Evolutionary conservation across 2,888 invertebrate species (phyloP).

Genomic region (Beris chalybata): DNA sequence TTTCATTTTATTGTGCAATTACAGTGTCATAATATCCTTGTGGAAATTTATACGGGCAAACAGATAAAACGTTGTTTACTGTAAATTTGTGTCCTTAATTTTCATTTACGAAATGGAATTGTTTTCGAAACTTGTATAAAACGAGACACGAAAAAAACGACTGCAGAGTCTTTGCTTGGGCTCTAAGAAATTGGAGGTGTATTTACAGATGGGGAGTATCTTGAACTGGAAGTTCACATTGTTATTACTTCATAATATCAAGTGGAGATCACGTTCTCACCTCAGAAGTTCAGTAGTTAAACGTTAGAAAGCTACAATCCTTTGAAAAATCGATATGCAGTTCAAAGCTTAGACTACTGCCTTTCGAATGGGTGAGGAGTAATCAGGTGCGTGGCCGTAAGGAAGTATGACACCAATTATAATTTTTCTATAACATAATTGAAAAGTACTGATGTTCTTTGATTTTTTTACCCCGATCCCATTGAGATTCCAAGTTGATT

Average conservation of each 20-base stretch:
- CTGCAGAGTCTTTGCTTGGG: background rate
- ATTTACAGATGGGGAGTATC: background rate
- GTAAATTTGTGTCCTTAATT: slow-evolving; percentile 39
- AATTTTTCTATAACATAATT: too few species aligned
- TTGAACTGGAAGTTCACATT: slow-evolving; percentile 11
- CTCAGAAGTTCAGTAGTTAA: background rate
- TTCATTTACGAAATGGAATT: slow-evolving; percentile 37
- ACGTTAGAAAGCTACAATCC: background rate
- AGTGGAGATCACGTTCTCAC: background rate
- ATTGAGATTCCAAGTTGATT: too few species aligned
- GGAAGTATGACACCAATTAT: slow-evolving; percentile 18
- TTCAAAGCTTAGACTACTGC: too few species aligned
- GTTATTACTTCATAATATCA: slow-evolving; percentile 15
- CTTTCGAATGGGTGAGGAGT: slow-evolving; percentile 6
- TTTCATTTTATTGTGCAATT: slow-evolving; percentile 39
- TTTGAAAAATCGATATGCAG: background rate
- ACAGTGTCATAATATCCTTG: slow-evolving; percentile 37
- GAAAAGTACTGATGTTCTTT: too few species aligned
- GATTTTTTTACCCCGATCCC: too few species aligned
- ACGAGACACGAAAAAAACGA: background rate
- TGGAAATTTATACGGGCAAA: slow-evolving; percentile 36
- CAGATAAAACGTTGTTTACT: slow-evolving; percentile 38
- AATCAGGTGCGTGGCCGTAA: slow-evolving; percentile 1
- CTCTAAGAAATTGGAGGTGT: background rate
- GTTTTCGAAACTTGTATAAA: slow-evolving; percentile 32